Evolutionary conservation across 2,888 invertebrate species (phyloP).

Genomic region (Trichogramma dendrolimi): DNA sequence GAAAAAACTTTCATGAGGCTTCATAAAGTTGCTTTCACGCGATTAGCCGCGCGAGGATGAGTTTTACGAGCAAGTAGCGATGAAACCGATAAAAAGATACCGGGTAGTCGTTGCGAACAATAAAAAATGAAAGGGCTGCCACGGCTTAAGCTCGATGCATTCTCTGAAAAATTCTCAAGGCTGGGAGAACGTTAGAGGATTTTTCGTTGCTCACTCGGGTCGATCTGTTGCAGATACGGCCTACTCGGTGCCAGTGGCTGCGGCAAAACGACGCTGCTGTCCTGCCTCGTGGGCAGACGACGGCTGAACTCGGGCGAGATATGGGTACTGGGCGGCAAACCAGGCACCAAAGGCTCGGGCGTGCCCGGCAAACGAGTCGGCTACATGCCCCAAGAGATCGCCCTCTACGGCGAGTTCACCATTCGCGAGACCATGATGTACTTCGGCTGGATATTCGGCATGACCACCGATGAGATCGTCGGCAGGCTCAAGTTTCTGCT

Average conservation of each 20-base stretch:
- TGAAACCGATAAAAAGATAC: too few species aligned
- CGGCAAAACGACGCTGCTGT: slow-evolving; percentile 91
- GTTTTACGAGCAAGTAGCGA: too few species aligned
- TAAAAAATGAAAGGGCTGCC: too few species aligned
- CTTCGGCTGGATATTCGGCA: slow-evolving; percentile 93
- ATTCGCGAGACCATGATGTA: slow-evolving; percentile 94
- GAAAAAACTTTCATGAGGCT: too few species aligned
- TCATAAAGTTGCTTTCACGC: too few species aligned
- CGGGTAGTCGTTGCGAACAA: too few species aligned
- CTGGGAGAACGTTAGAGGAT: neutral
- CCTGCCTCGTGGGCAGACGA: slow-evolving; percentile 86
- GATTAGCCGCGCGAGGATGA: too few species aligned
- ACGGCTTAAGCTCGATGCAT: too few species aligned
- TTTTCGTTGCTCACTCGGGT: neutral
- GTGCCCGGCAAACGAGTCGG: slow-evolving; percentile 93
- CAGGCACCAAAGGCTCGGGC: slow-evolving; percentile 83
- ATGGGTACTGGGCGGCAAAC: slow-evolving; percentile 84
- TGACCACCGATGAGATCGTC: slow-evolving; percentile 76
- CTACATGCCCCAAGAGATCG: slow-evolving; percentile 94
- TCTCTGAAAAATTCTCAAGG: neutral
- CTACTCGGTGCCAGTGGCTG: slow-evolving; percentile 92
- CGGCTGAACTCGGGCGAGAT: slow-evolving; percentile 83
- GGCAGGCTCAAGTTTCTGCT: slow-evolving; percentile 80
- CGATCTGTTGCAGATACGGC: slow-evolving; percentile 69
- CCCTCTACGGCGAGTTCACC: slow-evolving; percentile 86